These are phyloP conservation scores for Aporrectodea caliginosa DNA, from an alignment of 1,140 invertebrate genomes.

Conservation along the genomic window DNA sequence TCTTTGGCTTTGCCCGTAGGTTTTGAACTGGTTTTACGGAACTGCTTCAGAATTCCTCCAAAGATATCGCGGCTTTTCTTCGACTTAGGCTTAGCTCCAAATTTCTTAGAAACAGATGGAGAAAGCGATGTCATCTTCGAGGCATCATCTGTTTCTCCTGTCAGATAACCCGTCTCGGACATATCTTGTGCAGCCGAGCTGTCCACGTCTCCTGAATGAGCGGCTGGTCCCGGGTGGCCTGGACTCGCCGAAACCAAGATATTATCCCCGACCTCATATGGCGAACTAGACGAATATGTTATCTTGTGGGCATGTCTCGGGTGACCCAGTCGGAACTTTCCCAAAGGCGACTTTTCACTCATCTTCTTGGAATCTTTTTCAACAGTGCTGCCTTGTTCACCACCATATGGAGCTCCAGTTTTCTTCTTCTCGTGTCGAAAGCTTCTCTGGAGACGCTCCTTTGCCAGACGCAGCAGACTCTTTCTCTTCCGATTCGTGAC, in stretches of 20 bases:
- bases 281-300: not conserved
- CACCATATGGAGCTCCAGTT: not conserved
- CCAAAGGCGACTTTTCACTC: not conserved
- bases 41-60: not conserved
- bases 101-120: not conserved
- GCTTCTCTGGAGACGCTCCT: slow-evolving; percentile 30
- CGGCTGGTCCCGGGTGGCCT: no score
- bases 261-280: not conserved
- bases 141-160: not conserved
- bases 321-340: not conserved
- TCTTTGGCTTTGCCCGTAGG: not conserved
- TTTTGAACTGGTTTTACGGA: not conserved
- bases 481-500: slow-evolving; percentile 31
- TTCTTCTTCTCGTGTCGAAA: slow-evolving; percentile 18
- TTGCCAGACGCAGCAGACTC: slow-evolving; percentile 26
- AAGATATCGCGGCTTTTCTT: not conserved
- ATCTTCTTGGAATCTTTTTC: not conserved
- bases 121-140: not conserved
- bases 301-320: not conserved
- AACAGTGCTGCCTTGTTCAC: not conserved
- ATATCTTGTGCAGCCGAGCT: not conserved
- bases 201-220: not conserved
- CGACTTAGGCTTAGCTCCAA: not conserved
- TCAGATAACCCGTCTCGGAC: not conserved
- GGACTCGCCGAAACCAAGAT: not conserved